Evolutionary conservation across 2,797 vertebrate genomes (phyloP).

Genomic region (Cynodonichthys magdalenae): DNA sequence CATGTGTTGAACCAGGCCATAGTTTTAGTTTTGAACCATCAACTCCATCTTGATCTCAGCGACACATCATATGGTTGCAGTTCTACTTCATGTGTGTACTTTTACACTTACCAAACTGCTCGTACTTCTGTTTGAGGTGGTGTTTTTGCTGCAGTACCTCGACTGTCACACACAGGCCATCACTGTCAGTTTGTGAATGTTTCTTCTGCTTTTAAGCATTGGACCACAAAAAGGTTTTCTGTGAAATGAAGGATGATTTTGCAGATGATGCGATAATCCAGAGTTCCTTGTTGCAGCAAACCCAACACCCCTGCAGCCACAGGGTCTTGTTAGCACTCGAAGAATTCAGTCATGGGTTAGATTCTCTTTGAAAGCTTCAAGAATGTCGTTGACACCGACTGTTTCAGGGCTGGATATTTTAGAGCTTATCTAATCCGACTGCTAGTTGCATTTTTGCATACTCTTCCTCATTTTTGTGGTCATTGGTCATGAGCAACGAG

Average conservation of each 20-base stretch:
- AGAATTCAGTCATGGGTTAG: conserved; percentile 64
- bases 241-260: conserved; percentile 44
- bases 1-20: too few relatives aligned
- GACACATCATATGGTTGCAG: background rate
- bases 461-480: conserved; percentile 58
- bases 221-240: conserved; percentile 37
- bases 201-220: conserved; percentile 46
- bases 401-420: conserved; percentile 48
- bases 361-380: conserved; percentile 51
- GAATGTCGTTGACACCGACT: conserved; percentile 32
- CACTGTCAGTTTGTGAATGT: conserved; percentile 30
- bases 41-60: too few relatives aligned
- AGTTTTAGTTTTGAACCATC: background rate
- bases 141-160: background rate
- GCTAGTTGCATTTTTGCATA: conserved; percentile 26
- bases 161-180: conserved; percentile 5
- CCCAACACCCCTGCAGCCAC: conserved; percentile 42
- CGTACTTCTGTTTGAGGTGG: background rate
- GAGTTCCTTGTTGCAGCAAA: conserved; percentile 21
- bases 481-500: conserved; percentile 38
- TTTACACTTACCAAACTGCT: background rate
- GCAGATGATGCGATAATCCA: conserved; percentile 27
- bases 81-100: background rate
- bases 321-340: conserved; percentile 49
- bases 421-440: conserved; percentile 32